These are phyloP conservation scores for Thecocarcelia acutangulata DNA, from an alignment of 2,888 invertebrate genomes.

Conservation along the genomic window DNA sequence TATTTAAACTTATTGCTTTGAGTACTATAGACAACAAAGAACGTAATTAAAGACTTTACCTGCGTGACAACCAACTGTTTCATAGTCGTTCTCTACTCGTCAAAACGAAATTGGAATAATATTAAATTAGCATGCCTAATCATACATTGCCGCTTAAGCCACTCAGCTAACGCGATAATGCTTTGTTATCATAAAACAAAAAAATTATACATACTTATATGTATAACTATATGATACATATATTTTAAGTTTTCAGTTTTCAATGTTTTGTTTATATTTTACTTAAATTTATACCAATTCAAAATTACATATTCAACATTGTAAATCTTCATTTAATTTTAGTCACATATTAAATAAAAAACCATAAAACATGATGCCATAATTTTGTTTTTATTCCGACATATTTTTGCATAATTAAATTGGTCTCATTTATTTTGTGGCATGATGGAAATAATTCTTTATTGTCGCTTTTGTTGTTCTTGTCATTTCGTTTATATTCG, in stretches of 20 bases:
- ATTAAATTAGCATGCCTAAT: no score
- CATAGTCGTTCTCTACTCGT: no score
- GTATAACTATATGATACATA: no score
- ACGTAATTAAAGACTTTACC: no score
- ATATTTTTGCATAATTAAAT: constrained; percentile 67
- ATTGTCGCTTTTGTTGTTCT: constrained; percentile 23
- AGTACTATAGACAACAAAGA: no score
- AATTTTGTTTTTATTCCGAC: constrained; percentile 35
- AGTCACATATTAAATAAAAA: constrained; percentile 44
- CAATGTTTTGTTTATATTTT: not conserved
- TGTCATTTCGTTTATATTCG: constrained; percentile 42
- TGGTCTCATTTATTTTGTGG: constrained; percentile 67
- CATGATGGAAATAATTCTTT: constrained; percentile 59
- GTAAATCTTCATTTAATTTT: constrained; percentile 53
- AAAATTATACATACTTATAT: no score
- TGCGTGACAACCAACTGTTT: no score
- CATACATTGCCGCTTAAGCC: no score
- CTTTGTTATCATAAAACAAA: no score
- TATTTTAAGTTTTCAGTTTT: not conserved
- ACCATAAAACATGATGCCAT: constrained; percentile 45
- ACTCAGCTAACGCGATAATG: no score
- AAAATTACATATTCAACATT: constrained; percentile 3
- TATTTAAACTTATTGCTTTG: no score
- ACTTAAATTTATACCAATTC: constrained; percentile 23
- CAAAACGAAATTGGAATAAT: no score